phyloP scores from a whole-genome alignment of 2,888 invertebrate species.

The Leptinotarsa haldemani region DNA sequence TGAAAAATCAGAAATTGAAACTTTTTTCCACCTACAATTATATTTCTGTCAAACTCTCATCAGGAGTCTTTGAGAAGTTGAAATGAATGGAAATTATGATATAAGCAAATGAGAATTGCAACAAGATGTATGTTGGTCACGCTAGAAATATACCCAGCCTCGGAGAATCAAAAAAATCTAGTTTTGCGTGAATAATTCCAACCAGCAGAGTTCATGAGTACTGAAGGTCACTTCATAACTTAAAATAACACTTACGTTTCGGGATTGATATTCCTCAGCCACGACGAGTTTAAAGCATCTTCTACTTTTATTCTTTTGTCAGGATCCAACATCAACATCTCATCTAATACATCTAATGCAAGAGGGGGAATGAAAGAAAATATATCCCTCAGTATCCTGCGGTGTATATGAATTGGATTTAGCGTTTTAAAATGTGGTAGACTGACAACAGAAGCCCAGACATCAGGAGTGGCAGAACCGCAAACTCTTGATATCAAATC shows the following conservation, averaged over 20 bases:
- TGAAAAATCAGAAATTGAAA: too few species aligned
- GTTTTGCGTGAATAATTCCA: too few species aligned
- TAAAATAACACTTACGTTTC: conserved; percentile 78
- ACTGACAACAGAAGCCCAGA: conserved; percentile 96
- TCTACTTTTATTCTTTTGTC: conserved; percentile 92
- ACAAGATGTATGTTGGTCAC: too few species aligned
- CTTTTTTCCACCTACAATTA: too few species aligned
- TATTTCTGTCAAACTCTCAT: too few species aligned
- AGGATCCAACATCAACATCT: conserved; percentile 97
- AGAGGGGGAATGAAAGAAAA: conserved; percentile 91
- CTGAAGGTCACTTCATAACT: not conserved
- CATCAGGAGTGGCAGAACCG: conserved; percentile 95
- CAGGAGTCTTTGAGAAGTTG: too few species aligned
- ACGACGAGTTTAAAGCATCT: conserved; percentile 90
- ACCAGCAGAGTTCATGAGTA: too few species aligned
- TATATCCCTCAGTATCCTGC: conserved; percentile 90
- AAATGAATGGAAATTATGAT: too few species aligned
- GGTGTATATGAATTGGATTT: conserved; percentile 90
- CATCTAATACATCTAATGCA: conserved; percentile 91
- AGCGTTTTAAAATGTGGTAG: conserved; percentile 92
- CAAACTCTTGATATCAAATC: conserved; percentile 95
- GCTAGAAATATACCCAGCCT: too few species aligned
- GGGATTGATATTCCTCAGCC: conserved; percentile 93
- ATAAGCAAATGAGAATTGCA: too few species aligned
- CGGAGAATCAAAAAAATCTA: too few species aligned